Conservation (phyloP, 2,888 invertebrate species). For the Aelia acuminata region DNA sequence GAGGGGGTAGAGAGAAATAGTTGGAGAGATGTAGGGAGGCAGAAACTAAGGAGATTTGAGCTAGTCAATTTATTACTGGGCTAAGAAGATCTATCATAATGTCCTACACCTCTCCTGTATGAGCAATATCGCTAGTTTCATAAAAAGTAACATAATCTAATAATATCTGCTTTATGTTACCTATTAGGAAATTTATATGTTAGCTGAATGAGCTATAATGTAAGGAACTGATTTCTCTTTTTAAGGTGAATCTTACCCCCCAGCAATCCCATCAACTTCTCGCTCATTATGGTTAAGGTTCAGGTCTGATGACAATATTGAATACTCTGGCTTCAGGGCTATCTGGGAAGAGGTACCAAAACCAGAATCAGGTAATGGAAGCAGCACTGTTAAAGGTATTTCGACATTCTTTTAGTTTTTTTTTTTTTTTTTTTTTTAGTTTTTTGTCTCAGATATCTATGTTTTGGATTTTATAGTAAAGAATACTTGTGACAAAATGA, state of each 20-base stretch:
- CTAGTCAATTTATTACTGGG: not conserved
- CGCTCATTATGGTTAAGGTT: constrained; percentile 85
- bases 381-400: constrained; percentile 44
- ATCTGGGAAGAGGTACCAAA: constrained; percentile 78
- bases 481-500: no score
- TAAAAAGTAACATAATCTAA: not conserved
- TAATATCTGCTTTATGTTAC: not conserved
- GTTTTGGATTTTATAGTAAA: not conserved
- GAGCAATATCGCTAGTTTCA: not conserved
- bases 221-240: not conserved
- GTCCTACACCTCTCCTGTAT: not conserved
- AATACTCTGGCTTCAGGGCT: constrained; percentile 84
- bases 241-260: constrained; percentile 65
- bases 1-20: no score
- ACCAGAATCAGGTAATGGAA: constrained; percentile 55
- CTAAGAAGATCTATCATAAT: not conserved
- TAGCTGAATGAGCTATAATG: not conserved
- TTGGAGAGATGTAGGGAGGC: no score
- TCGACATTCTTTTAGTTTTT: constrained; percentile 20
- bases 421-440: not conserved
- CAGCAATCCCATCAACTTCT: constrained; percentile 77
- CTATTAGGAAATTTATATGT: not conserved
- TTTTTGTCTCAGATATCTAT: not conserved
- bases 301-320: constrained; percentile 85
- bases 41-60: not conserved